Base-by-base conservation (phyloP, 2,797 vertebrate species). In the Leptoclinus maculatus region DNA sequence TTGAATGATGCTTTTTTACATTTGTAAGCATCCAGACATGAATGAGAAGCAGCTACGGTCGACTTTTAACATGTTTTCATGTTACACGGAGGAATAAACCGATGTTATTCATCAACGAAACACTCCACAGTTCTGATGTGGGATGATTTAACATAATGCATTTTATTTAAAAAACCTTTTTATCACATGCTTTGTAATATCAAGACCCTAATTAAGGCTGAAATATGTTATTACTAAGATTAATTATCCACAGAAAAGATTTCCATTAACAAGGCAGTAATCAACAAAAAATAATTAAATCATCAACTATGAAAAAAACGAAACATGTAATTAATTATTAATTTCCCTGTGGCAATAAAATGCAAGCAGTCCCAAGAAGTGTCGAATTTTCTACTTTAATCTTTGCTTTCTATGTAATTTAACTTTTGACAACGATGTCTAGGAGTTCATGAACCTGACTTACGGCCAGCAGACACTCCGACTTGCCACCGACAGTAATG, bases 261-360 rank as follows among this genome's bases (percentile, higher is more conserved):
- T 68, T 19, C 11, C 11, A 60, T 54, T 78, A 70, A 54, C 45
- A 21, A 51, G 23, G 43, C 17, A 8, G 25, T 67, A 68, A 60
- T 80, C 19, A 75, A 63, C 43, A 64, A 16, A 59, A 41, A 59
- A 25, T 17, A 25, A 65, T 69, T 4, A 59, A 65, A 78, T 54
- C 29, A 41, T 56, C 34, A 53, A 32, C 34, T 64, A 25, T 25
- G 19, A 14, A 41, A 34, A 32, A 29, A 29, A 27, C 25, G 3
- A 39, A 23, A 60, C 14, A 25, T 13, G 4, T n/a, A 5, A 14
- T 66, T 43, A 41, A 45, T 59, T 53, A 29, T 65, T 75, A 0
- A 29, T 71, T 70, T 59, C 2, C 53, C 9, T 36, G n/a, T 64
- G 41, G 12, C 34, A 25, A 2, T 25, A 51, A 66, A 34, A 11